Evolutionary conservation across 2,797 vertebrate species (phyloP), one percentile per base, ranked within the genome.

Genomic region (Sebastes reedi): DNA sequence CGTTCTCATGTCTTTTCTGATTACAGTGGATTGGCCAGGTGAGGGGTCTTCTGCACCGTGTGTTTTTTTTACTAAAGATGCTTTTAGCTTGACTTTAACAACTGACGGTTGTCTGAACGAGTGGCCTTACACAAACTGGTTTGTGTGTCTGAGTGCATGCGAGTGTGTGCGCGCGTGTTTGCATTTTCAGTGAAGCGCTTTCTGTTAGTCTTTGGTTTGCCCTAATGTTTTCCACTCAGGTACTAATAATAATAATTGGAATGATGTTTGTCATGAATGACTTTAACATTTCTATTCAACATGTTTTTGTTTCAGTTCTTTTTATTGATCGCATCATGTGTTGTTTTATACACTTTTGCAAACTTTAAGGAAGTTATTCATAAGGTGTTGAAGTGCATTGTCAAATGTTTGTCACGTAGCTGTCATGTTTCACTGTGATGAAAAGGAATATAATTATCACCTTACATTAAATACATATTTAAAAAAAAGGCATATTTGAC

Each of bases 11-110:
- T 93, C 83, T 94, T 88, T 91, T 95, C 80, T 93, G 75, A 89
- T 94, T 93, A 25, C 94, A 95, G 94, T 94, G 93, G 95, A 95
- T 88, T 95, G 95, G 94, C 92, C 94, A 95, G 95, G 94, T 96
- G 94, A 96, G 94, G 81, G 80, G 58, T 87, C 77, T 30, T 54
- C 77, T 87, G 81, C 86, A 75, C 83, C 88, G 81, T 92, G 80
- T 91, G 83, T 29, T 82, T 82, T 82, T 82, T 81, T 85, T 64
- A 84, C 77, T 92, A 79, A 89, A 89, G 84, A 86, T 50, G 74
- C 88, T 90, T 90, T 89, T 80, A 86, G 87, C 75, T 90, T 86
- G 79, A 88, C 77, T 77, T 58, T 82, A 86, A 86, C 84, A 76
- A 42, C 39, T 73, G 36, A 39, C 20, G 9, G 55, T 79, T 39